phyloP scores from a whole-genome alignment of 2,113 vertebrate genomes.

The Gavialis gangeticus region DNA sequence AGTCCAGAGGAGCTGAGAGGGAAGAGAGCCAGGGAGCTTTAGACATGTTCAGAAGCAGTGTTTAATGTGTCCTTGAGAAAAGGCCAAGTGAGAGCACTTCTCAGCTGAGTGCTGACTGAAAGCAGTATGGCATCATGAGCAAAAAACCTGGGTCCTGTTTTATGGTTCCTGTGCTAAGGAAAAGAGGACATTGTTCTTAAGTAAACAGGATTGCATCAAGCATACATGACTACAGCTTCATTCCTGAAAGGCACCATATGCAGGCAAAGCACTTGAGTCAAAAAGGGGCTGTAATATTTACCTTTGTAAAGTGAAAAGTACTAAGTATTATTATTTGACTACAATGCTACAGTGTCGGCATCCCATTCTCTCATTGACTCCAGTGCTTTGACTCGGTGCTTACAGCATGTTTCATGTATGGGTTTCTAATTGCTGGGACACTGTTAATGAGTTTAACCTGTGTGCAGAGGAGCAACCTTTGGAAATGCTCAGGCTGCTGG shows the following conservation, averaged over 20 bases:
- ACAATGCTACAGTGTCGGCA: background rate
- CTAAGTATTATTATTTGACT: background rate
- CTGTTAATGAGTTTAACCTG: fast-evolving
- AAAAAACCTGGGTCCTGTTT: background rate
- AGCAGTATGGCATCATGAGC: background rate
- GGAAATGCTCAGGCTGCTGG: background rate
- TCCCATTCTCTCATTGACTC: background rate
- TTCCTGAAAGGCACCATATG: too few species aligned
- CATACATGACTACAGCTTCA: too few species aligned
- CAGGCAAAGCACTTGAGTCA: too few species aligned
- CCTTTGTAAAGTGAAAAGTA: background rate
- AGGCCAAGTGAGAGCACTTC: background rate
- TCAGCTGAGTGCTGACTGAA: background rate
- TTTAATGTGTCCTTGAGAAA: fast-evolving
- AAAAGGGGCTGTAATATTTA: fast-evolving
- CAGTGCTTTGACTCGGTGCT: background rate
- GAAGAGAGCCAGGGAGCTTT: background rate
- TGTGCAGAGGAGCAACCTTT: fast-evolving
- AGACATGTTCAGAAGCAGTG: background rate
- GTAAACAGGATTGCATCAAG: too few species aligned
- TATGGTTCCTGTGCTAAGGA: background rate
- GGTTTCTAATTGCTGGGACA: background rate
- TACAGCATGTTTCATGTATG: background rate
- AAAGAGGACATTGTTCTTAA: background rate
- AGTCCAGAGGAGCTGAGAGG: background rate